Evolutionary conservation across 1,140 invertebrate species (phyloP).

Genomic region (Planococcus citri): DNA sequence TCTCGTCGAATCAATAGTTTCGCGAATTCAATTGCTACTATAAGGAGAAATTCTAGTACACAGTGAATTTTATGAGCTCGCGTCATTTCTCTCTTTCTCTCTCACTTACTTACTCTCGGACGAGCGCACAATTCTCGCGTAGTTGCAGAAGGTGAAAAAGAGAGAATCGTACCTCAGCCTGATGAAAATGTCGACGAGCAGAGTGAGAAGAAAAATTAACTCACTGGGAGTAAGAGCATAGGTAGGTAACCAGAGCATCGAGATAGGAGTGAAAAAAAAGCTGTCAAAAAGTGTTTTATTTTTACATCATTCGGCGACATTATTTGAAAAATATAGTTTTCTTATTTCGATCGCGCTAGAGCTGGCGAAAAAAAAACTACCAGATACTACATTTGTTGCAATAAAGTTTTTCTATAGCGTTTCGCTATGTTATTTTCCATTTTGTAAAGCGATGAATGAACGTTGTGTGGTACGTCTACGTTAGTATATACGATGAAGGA

Average conservation of each 20-base stretch:
- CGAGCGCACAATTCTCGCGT: too few relatives aligned
- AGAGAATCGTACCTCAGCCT: too few relatives aligned
- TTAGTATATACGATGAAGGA: not conserved
- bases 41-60: not conserved
- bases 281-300: not conserved
- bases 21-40: not conserved
- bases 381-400: not conserved
- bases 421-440: not conserved
- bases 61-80: too few relatives aligned
- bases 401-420: not conserved
- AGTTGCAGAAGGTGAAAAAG: too few relatives aligned
- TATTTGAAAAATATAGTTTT: constrained; percentile 3
- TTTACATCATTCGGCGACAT: constrained; percentile 1
- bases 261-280: too few relatives aligned
- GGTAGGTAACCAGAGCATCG: too few relatives aligned
- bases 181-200: not conserved
- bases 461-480: too few relatives aligned
- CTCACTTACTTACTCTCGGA: too few relatives aligned
- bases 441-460: too few relatives aligned
- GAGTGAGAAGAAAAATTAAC: not conserved
- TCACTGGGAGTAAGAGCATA: too few relatives aligned
- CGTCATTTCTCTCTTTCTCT: too few relatives aligned
- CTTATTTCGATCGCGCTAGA: not conserved
- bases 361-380: not conserved
- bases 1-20: not conserved